phyloP scores from a whole-genome alignment of 2,888 invertebrate genomes.

The Apamea anceps region DNA sequence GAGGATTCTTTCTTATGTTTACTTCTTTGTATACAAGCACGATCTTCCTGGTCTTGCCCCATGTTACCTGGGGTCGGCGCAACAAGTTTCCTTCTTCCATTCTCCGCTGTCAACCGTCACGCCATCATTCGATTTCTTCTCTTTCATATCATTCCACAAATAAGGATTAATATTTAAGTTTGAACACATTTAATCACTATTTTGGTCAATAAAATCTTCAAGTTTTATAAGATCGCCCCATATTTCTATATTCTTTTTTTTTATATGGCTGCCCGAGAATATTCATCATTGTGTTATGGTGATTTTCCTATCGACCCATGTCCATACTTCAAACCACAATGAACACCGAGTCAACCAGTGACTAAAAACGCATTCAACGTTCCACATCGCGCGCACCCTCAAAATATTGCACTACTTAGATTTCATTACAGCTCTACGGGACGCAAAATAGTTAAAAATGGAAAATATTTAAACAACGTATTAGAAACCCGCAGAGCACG shows the following conservation, averaged over 20 bases:
- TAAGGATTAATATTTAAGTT: not conserved
- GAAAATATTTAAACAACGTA: conserved; percentile 74
- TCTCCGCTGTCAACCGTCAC: not conserved
- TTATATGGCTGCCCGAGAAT: not conserved
- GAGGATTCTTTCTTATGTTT: not conserved
- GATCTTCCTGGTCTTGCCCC: not conserved
- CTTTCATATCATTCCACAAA: not conserved
- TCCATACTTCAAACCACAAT: not conserved
- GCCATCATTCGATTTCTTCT: not conserved
- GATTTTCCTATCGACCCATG: too few relatives aligned
- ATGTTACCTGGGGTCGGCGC: not conserved
- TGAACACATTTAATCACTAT: not conserved
- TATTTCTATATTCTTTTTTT: not conserved
- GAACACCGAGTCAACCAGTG: not conserved
- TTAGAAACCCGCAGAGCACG: conserved; percentile 83
- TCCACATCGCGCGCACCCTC: conserved; percentile 9
- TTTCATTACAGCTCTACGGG: conserved; percentile 71
- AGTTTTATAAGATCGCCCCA: not conserved
- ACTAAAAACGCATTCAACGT: not conserved
- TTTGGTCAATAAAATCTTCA: not conserved
- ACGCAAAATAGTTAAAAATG: conserved; percentile 67
- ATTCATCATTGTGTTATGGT: not conserved
- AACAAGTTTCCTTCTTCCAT: not conserved
- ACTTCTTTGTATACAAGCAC: not conserved
- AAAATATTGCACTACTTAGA: conserved; percentile 53